Evolutionary conservation across 2,113 vertebrate genomes (phyloP).

Genomic region (Cyanoderma ruficeps): DNA sequence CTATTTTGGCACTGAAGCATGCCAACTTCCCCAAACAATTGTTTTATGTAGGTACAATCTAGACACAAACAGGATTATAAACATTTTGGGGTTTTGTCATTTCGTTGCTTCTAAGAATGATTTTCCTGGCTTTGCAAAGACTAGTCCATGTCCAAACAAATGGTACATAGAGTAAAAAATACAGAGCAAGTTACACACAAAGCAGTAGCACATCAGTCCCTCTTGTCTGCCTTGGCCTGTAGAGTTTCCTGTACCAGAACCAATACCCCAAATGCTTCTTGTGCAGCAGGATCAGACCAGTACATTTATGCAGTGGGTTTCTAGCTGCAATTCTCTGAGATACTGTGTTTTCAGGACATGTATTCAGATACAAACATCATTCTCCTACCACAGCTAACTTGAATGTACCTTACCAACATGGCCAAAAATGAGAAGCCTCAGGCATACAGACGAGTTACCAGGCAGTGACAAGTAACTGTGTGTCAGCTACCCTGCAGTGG

Average conservation of each 20-base stretch:
- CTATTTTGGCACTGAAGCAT: background rate
- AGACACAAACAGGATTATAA: background rate
- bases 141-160: background rate
- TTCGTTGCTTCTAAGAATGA: background rate
- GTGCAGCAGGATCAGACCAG: background rate
- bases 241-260: background rate
- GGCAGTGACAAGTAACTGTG: background rate
- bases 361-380: background rate
- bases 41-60: background rate
- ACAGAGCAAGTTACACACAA: background rate
- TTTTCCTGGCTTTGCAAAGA: background rate
- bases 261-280: fast-evolving
- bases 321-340: background rate
- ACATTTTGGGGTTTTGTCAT: background rate
- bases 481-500: background rate
- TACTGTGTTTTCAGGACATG: background rate
- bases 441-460: background rate
- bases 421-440: background rate
- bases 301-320: fast-evolving
- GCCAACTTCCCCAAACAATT: background rate
- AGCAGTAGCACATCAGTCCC: background rate
- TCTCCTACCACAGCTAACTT: background rate
- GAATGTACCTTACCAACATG: background rate
- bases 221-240: background rate
- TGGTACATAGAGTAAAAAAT: background rate